Evolutionary conservation across 2,888 invertebrate genomes (phyloP).

Genomic region (Pemphredon lugubris): DNA sequence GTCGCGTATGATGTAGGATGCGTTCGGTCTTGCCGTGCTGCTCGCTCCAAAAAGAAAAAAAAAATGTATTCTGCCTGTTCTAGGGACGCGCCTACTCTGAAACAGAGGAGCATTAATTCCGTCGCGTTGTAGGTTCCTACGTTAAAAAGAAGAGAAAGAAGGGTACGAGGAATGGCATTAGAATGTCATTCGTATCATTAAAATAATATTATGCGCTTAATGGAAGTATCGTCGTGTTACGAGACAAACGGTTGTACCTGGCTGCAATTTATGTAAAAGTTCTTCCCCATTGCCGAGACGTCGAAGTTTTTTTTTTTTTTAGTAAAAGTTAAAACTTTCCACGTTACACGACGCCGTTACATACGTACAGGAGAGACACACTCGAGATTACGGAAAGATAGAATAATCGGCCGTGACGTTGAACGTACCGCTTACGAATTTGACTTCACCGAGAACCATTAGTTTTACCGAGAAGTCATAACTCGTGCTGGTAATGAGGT

Average conservation of each 20-base stretch:
- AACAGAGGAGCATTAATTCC: constrained; percentile 47
- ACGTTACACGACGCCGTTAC: too few species aligned
- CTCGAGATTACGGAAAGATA: too few species aligned
- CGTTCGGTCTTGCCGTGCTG: constrained; percentile 27
- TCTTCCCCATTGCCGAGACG: constrained; percentile 4
- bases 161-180: constrained; percentile 52
- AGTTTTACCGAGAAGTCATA: too few species aligned
- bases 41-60: constrained; percentile 19
- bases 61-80: constrained; percentile 40
- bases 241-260: background rate
- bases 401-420: too few species aligned
- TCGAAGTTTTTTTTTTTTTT: constrained; percentile 13
- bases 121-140: constrained; percentile 10
- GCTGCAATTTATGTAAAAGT: constrained; percentile 24
- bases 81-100: constrained; percentile 53
- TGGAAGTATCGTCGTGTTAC: background rate
- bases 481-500: constrained; percentile 36
- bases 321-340: too few species aligned
- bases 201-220: constrained; percentile 24
- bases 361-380: too few species aligned
- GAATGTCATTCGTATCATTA: constrained; percentile 57
- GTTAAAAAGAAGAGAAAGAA: constrained; percentile 23
- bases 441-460: too few species aligned
- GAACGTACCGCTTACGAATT: too few species aligned
- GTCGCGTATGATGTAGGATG: constrained; percentile 51